These are phyloP conservation scores for Pan troglodytes DNA, from an alignment of 2,113 vertebrate species.

Conservation along the genomic window NHGRI_mPanTro3-v2.1_pri NC_072403.2:23783501-23784000, in stretches of 20 bases:
- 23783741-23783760: constrained; percentile 96
- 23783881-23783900: constrained; percentile 94
- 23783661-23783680: fast-evolving
- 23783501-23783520: not conserved
- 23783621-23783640: not conserved
- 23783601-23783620: not conserved
- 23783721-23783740: constrained; percentile 1
- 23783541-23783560: not conserved
- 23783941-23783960: constrained; percentile 21
- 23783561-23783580: not conserved
- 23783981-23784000: not conserved
- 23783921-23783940: constrained; percentile 42
- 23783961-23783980: fast-evolving
- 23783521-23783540: not conserved
- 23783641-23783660: not conserved
- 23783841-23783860: constrained; percentile 89
- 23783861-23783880: constrained; percentile 95
- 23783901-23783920: constrained; percentile 91
- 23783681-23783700: fast-evolving
- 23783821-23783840: constrained; percentile 94
- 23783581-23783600: not conserved
- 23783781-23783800: constrained; percentile 99
- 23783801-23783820: constrained; percentile 98
- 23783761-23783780: constrained; percentile 99
- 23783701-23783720: not conserved